These are phyloP conservation scores for Nomada fabriciana DNA, from an alignment of 2,888 invertebrate genomes.

Conservation along the genomic window DNA sequence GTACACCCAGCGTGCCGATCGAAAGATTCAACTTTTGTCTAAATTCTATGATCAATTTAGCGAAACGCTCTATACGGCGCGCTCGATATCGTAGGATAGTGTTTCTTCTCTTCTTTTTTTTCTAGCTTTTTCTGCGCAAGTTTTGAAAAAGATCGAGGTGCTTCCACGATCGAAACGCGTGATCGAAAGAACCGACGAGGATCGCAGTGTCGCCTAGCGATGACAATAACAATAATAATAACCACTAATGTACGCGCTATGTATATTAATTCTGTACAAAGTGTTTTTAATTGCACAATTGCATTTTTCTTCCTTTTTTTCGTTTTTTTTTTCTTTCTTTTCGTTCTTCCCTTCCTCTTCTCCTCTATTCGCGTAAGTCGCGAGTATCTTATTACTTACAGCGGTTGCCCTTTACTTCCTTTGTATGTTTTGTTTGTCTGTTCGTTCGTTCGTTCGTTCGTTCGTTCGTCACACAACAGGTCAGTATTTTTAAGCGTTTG, in stretches of 20 bases:
- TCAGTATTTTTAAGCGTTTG: constrained; percentile 62
- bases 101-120: background rate
- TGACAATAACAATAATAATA: constrained; percentile 67
- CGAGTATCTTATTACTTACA: constrained; percentile 10
- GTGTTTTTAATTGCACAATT: constrained; percentile 78
- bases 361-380: background rate
- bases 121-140: constrained; percentile 9
- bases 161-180: constrained; percentile 46
- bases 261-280: constrained; percentile 74
- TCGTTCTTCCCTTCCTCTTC: background rate
- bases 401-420: background rate
- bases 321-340: background rate
- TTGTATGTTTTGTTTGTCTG: background rate
- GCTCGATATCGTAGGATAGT: background rate
- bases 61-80: background rate
- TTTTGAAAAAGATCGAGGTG: constrained; percentile 6
- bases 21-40: background rate
- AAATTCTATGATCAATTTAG: constrained; percentile 4
- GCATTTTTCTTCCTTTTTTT: constrained; percentile 62
- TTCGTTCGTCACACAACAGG: constrained; percentile 32
- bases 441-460: constrained; percentile 22
- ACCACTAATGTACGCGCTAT: constrained; percentile 67
- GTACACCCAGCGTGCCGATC: background rate
- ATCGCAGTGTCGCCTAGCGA: constrained; percentile 58
- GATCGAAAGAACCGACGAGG: constrained; percentile 63